phyloP scores from a whole-genome alignment of 2,797 vertebrate genomes.

The Limosa lapponica region DNA sequence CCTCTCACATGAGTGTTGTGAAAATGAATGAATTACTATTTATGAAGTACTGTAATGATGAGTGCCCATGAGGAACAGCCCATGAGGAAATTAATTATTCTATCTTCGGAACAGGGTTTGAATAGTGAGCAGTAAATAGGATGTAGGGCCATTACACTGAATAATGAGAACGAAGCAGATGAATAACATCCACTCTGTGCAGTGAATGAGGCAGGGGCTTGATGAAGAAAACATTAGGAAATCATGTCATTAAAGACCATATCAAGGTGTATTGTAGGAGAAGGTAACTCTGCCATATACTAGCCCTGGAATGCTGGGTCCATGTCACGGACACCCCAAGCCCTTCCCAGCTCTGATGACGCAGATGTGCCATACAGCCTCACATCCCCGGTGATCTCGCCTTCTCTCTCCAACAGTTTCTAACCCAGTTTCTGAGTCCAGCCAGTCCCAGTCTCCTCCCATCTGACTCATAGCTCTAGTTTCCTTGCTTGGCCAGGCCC shows the following conservation, averaged over 20 bases:
- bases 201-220: neutral
- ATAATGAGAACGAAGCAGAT: slow-evolving; percentile 45
- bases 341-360: neutral
- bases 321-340: neutral
- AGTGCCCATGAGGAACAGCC: slow-evolving; percentile 63
- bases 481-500: slow-evolving; percentile 27
- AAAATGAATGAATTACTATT: slow-evolving; percentile 69
- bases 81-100: slow-evolving; percentile 71
- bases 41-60: slow-evolving; percentile 68
- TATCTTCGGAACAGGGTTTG: slow-evolving; percentile 61
- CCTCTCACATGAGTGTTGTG: slow-evolving; percentile 39
- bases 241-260: neutral
- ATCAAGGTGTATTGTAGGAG: neutral
- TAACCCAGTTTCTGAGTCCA: neutral
- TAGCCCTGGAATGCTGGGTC: neutral
- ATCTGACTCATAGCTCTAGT: slow-evolving; percentile 56
- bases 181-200: slow-evolving; percentile 9
- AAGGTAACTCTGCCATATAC: neutral
- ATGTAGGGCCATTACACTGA: slow-evolving; percentile 60
- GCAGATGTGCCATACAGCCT: neutral
- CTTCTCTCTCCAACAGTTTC: neutral
- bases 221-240: slow-evolving; percentile 5
- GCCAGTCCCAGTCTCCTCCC: slow-evolving; percentile 40
- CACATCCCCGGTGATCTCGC: neutral
- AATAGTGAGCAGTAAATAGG: slow-evolving; percentile 69